These are phyloP conservation scores for Callosobruchus maculatus DNA, from an alignment of 2,888 invertebrate genomes.

Conservation along the genomic window DNA sequence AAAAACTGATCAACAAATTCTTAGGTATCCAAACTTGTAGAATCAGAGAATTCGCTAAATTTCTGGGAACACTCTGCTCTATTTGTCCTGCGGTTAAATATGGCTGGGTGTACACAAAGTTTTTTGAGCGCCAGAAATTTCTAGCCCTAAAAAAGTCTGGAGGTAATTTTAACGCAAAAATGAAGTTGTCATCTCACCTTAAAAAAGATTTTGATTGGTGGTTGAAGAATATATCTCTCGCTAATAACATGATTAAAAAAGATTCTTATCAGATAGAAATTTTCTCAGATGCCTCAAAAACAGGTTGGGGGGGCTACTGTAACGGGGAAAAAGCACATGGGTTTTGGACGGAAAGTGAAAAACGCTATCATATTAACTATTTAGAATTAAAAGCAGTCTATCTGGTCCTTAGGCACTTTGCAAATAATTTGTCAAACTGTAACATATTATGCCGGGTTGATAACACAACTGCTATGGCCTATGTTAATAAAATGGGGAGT, in stretches of 20 bases:
- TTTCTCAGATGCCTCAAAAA: slow-evolving; percentile 15
- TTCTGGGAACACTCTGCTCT: too few species aligned
- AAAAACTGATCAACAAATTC: too few species aligned
- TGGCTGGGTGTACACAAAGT: too few species aligned
- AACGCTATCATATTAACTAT: slow-evolving; percentile 15
- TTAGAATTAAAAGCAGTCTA: slow-evolving; percentile 21
- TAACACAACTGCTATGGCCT: slow-evolving; percentile 14
- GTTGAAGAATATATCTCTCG: not conserved
- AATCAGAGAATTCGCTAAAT: too few species aligned
- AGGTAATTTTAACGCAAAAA: not conserved
- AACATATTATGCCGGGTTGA: slow-evolving; percentile 15
- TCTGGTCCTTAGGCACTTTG: slow-evolving; percentile 17
- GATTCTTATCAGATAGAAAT: slow-evolving; percentile 14
- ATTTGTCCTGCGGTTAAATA: too few species aligned
- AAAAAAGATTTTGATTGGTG: not conserved
- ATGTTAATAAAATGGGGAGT: slow-evolving; percentile 8
- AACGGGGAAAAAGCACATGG: slow-evolving; percentile 8
- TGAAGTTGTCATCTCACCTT: not conserved
- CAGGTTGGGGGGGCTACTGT: slow-evolving; percentile 18
- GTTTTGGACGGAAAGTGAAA: slow-evolving; percentile 13
- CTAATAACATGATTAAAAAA: too few species aligned
- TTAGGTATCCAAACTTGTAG: too few species aligned
- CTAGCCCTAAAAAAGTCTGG: too few species aligned
- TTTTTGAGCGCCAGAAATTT: too few species aligned
- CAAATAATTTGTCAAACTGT: slow-evolving; percentile 6